Evolutionary conservation across 1,140 invertebrate species (phyloP), one percentile per base, ranked within the genome.

Genomic region (Ladona fulva): DNA sequence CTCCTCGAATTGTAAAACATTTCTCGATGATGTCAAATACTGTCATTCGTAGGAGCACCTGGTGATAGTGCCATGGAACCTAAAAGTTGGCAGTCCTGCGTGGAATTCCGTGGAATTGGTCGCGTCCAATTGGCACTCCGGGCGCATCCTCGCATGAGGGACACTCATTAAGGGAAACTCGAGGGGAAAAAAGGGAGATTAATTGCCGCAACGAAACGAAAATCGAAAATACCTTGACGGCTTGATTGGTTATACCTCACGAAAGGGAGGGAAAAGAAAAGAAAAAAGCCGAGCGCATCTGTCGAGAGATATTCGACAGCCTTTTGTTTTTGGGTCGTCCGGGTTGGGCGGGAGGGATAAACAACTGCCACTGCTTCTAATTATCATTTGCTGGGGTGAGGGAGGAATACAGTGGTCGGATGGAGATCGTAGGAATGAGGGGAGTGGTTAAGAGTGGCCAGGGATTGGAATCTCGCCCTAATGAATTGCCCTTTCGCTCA

Each of bases 161-260:
- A 22, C 52, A 66, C n/a, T 66, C 52, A 66, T 66, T 66, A 66
- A 22, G 52, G 29, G 29, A 37, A 5, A 1, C 29, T 37, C 3
- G 3, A 37, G 52, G 14, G 52, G 52, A 66, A 22, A 12, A 12
- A 16, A 66, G 52, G 52, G 52, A 66, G 52, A 66, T 66, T 66
- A 66, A 66, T 66, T 66, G 52, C 52, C 52, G 14, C 16, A 66
- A 66, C 52, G 14, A 66, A 66, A 66, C 16, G 52, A 66, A 66
- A 66, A 66, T 66, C 52, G 52, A 66, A 66, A 66, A 66, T 66
- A 12, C n/a, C 52, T 66, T 66, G 52, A 66, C 52, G 52, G 52
- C 52, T 66, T 66, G 52, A 66, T 66, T 66, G 52, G 52, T 16
- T 22, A 66, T 66, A 19, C 52, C n/a, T 66, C 52, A 66, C n/a